Percentiles rank a stretch among this genome's conserved stretches.
phyloP scores from a whole-genome alignment of 2,113 vertebrate genomes.

The Narcine bancroftii region DNA sequence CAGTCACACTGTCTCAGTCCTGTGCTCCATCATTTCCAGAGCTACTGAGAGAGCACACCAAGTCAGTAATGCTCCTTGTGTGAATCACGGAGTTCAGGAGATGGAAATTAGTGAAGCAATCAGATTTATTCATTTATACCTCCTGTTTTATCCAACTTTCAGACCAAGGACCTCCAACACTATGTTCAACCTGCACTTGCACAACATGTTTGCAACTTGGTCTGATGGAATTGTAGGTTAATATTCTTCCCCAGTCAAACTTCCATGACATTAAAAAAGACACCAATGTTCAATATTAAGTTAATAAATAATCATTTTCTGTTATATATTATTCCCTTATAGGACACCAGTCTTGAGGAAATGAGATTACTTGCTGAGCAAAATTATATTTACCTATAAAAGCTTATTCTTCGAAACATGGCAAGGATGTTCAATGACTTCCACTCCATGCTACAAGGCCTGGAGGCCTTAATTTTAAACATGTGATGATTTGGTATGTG shows the following conservation, averaged over 20 bases:
- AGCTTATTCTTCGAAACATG: slow-evolving; percentile 3
- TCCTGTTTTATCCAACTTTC: neutral
- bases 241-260: neutral
- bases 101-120: neutral
- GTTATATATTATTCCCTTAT: slow-evolving; percentile 29
- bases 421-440: neutral
- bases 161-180: neutral
- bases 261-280: neutral
- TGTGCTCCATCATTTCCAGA: neutral
- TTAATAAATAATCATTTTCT: slow-evolving; percentile 11
- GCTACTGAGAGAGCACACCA: neutral
- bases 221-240: neutral
- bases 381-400: neutral
- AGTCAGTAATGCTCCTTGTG: neutral
- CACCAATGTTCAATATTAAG: neutral
- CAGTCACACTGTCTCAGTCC: neutral
- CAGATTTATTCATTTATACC: neutral
- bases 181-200: neutral
- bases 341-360: neutral
- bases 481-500: neutral
- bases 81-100: neutral
- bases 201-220: neutral
- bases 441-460: neutral
- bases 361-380: neutral
- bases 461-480: neutral